Evolutionary conservation across 2,113 vertebrate species (phyloP), one percentile per base, ranked within the genome.

Genomic region (Ploceus nigricollis): DNA sequence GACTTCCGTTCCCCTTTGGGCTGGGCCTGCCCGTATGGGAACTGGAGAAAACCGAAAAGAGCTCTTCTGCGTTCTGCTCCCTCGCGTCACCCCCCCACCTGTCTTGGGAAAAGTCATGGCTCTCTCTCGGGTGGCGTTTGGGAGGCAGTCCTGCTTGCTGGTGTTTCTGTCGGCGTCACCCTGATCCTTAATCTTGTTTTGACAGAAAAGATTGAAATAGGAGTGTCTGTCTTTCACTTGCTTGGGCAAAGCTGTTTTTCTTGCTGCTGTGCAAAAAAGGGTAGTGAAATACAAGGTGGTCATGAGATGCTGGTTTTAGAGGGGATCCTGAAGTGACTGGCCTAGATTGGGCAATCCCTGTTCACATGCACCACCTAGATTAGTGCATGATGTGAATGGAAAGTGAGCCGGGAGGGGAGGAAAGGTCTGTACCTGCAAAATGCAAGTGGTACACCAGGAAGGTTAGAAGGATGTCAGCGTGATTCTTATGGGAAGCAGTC

Each of bases 21-120:
- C 37, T 35, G 6, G 70, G 40, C 61, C 66, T 90, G 40, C 18
- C 31, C 6, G 16, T 16, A 0, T 24, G 24, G 33, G 17, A 60
- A 1, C 21, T 39, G 68, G n/a, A 33, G 65, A 9, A 35, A 48
- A 22, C 1, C 1, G 9, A 61, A 35, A 19, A 27, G 37, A 61
- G 15, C 31, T 47, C 19, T 69, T 47, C 48, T 78, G 4, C 37
- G 35, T 61, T 73, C 22, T 61, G 27, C 12, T n/a, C 3, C 25
- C 19, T 56, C 11, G 1, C 7, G 7, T 13, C 17, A 6, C 14
- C 3, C 22, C 16, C 42, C 10, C 8, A 8, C 6, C 14, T 33
- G 1, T 7, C 33, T 23, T 33, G 61, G 56, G 66, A 39, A 51
- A 11, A 39, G 47, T 64, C 15, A 4, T 4, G 42, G 15, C 18